These are phyloP conservation scores for Euthynnus affinis DNA, from an alignment of 2,797 vertebrate species.

Conservation along the genomic window DNA sequence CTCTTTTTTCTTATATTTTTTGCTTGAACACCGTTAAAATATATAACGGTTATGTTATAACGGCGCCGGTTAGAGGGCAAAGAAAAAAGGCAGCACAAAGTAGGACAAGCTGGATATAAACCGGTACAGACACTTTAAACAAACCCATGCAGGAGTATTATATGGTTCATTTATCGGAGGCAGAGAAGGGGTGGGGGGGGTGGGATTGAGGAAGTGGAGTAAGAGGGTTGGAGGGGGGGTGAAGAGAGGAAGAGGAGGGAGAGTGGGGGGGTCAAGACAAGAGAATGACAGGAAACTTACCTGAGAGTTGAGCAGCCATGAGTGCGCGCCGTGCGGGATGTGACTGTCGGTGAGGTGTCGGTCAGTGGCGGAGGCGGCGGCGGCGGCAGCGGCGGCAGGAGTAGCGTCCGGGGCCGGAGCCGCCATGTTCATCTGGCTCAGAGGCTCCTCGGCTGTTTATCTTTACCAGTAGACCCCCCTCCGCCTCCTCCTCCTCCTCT, in stretches of 20 bases:
- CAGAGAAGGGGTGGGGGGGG: not conserved
- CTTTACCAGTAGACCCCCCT: slow-evolving; percentile 51
- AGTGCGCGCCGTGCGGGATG: slow-evolving; percentile 18
- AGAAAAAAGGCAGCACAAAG: not conserved
- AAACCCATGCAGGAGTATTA: not conserved
- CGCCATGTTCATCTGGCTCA: slow-evolving; percentile 80
- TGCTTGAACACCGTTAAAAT: not conserved
- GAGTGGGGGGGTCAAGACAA: not conserved
- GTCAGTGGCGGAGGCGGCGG: slow-evolving; percentile 53
- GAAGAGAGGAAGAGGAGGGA: not conserved
- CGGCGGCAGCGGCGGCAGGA: too few relatives aligned
- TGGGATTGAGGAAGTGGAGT: not conserved
- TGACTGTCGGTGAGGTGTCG: slow-evolving; percentile 46
- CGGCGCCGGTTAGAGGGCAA: not conserved
- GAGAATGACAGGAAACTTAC: slow-evolving; percentile 65
- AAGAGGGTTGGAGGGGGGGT: not conserved
- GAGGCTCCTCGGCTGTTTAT: slow-evolving; percentile 77
- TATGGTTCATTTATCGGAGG: not conserved
- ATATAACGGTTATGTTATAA: not conserved
- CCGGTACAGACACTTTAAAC: slow-evolving; percentile 13
- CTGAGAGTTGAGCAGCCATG: slow-evolving; percentile 56
- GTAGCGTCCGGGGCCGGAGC: slow-evolving; percentile 67
- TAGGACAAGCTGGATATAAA: slow-evolving; percentile 12
- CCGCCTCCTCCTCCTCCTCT: slow-evolving; percentile 3
- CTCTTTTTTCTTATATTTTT: too few relatives aligned